These are phyloP conservation scores for Iselma pallidipennis DNA, from an alignment of 2,888 invertebrate genomes.

Conservation along the genomic window DNA sequence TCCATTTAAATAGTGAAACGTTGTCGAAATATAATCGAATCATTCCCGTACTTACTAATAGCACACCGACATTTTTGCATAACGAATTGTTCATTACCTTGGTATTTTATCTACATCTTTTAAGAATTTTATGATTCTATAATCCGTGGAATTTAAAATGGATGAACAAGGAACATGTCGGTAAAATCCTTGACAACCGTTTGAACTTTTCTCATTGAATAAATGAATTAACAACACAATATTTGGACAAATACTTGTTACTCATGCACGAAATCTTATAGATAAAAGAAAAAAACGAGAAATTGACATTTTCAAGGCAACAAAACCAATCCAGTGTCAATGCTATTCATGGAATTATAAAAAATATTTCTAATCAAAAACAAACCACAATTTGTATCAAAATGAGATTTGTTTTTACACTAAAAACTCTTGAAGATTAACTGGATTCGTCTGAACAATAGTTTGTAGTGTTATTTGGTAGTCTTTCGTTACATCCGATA, in stretches of 20 bases:
- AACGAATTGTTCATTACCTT: slow-evolving; percentile 20
- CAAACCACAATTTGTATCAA: slow-evolving; percentile 13
- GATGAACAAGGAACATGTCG: slow-evolving; percentile 15
- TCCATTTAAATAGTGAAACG: too few relatives aligned
- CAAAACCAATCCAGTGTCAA: slow-evolving; percentile 22
- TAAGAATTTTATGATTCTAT: slow-evolving; percentile 21
- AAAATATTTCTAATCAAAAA: slow-evolving; percentile 9
- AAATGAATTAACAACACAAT: background rate
- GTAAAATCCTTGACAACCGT: slow-evolving; percentile 21
- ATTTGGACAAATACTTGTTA: background rate
- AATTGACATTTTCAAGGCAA: slow-evolving; percentile 17
- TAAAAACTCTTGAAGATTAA: slow-evolving; percentile 12
- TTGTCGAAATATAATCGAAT: too few relatives aligned
- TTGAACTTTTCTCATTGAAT: slow-evolving; percentile 9
- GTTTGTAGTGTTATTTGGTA: slow-evolving; percentile 1
- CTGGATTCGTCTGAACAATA: background rate
- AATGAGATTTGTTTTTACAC: slow-evolving; percentile 17
- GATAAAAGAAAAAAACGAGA: slow-evolving; percentile 8
- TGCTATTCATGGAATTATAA: slow-evolving; percentile 20
- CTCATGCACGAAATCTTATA: background rate
- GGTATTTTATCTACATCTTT: slow-evolving; percentile 13
- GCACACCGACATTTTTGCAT: slow-evolving; percentile 12
- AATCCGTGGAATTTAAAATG: slow-evolving; percentile 12
- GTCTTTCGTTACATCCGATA: slow-evolving; percentile 8
- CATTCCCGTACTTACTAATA: too few relatives aligned